Evolutionary conservation across 2,888 invertebrate species (phyloP).

Genomic region (Lasius fuliginosus): DNA sequence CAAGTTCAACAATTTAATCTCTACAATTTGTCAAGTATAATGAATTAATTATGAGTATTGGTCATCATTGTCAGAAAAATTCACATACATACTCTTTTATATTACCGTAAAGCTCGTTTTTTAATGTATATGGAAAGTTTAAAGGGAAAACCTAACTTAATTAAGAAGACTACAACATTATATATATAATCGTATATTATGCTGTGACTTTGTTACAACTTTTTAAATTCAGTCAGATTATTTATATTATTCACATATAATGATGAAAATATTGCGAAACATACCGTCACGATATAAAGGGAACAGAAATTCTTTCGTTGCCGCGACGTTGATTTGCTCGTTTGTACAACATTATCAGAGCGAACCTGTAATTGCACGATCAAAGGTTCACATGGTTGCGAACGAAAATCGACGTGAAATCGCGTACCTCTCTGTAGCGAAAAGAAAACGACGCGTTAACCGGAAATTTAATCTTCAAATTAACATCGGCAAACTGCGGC

Average conservation of each 20-base stretch:
- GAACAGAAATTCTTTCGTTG: constrained; percentile 19
- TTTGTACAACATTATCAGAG: background rate
- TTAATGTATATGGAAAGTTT: background rate
- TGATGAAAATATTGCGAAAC: background rate
- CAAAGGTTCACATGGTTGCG: constrained; percentile 29
- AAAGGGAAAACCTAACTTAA: background rate
- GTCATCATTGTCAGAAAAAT: background rate
- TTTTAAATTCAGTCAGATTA: background rate
- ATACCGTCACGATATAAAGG: background rate
- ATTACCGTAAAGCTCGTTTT: background rate
- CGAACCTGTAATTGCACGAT: constrained; percentile 37
- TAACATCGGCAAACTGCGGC: constrained; percentile 1
- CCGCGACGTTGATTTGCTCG: constrained; percentile 16
- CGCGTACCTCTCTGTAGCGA: constrained; percentile 23
- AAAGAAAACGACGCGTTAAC: constrained; percentile 49
- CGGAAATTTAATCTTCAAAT: constrained; percentile 47
- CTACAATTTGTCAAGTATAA: background rate
- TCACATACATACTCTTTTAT: background rate
- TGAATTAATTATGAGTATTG: background rate
- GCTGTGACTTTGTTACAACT: background rate
- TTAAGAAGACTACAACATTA: background rate
- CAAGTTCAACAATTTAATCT: background rate
- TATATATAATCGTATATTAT: background rate
- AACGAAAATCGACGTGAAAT: constrained; percentile 23
- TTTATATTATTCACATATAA: background rate